phyloP scores from a whole-genome alignment of 2,888 invertebrate species.

The Taenaris catops region DNA sequence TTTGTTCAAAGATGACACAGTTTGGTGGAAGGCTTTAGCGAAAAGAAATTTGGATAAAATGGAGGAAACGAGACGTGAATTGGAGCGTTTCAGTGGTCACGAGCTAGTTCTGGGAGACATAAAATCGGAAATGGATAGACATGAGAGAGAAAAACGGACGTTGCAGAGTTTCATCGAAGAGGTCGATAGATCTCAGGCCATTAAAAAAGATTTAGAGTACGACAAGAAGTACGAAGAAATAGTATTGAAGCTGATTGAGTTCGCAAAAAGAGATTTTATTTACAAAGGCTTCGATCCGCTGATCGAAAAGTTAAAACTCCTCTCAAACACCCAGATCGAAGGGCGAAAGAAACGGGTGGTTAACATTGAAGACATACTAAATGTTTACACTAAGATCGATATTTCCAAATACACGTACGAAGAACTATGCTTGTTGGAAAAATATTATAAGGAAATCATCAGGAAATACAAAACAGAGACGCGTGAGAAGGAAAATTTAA shows the following conservation, averaged over 20 bases:
- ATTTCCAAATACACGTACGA: constrained; percentile 64
- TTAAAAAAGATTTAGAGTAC: constrained; percentile 60
- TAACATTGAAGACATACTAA: constrained; percentile 57
- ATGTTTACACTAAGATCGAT: constrained; percentile 63
- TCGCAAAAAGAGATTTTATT: constrained; percentile 68
- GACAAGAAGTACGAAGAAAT: constrained; percentile 70
- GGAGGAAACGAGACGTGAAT: constrained; percentile 62
- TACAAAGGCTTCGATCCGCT: constrained; percentile 73
- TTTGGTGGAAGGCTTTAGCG: constrained; percentile 70
- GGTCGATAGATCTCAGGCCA: constrained; percentile 58
- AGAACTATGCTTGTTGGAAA: constrained; percentile 65
- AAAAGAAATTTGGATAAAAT: constrained; percentile 68
- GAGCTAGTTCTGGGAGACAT: constrained; percentile 63
- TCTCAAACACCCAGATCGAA: constrained; percentile 57
- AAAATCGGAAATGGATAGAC: constrained; percentile 50
- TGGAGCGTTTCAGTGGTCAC: constrained; percentile 67
- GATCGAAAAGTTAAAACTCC: constrained; percentile 57
- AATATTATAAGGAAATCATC: constrained; percentile 68
- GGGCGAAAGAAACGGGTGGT: constrained; percentile 48
- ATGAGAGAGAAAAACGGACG: constrained; percentile 56
- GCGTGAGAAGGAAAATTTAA: constrained; percentile 46
- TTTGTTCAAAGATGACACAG: constrained; percentile 67
- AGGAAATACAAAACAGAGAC: constrained; percentile 50
- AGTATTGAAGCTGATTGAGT: constrained; percentile 62
- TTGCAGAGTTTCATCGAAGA: constrained; percentile 63